These are phyloP conservation scores for Pangasius krempfi DNA, from an alignment of 2,797 vertebrate species.

Conservation along the genomic window DNA sequence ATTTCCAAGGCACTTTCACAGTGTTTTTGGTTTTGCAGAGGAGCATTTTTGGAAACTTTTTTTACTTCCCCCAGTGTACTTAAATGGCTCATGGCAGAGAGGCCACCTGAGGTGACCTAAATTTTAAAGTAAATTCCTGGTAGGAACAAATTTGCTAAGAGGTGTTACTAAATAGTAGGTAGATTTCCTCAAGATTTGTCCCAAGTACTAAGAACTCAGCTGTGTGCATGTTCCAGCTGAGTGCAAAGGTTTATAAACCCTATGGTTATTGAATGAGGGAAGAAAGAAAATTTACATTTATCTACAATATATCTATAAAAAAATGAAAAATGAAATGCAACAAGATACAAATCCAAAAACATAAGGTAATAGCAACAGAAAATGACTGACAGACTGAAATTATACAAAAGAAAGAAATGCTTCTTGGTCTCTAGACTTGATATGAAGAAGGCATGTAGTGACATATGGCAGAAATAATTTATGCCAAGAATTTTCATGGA, in stretches of 20 bases:
- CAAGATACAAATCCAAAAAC: neutral
- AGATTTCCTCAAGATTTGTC: neutral
- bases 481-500: neutral
- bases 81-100: neutral
- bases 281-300: neutral
- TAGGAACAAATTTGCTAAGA: neutral
- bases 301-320: neutral
- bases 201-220: neutral
- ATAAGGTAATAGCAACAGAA: neutral
- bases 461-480: neutral
- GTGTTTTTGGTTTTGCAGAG: neutral
- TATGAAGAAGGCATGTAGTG: neutral
- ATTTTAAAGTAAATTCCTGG: neutral
- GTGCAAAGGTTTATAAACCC: neutral
- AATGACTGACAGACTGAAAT: neutral
- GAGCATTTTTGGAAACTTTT: neutral
- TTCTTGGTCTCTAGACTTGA: neutral
- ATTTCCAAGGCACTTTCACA: neutral
- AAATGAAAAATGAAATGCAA: neutral
- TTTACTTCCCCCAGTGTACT: neutral
- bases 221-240: neutral
- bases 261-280: neutral
- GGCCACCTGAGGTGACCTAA: neutral
- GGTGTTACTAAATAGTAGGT: neutral
- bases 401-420: neutral